A percentile compares a stretch with the other conserved stretches of the same genome.
phyloP scores from a whole-genome alignment of 2,888 invertebrate genomes.

The Cylindroiulus punctatus region DNA sequence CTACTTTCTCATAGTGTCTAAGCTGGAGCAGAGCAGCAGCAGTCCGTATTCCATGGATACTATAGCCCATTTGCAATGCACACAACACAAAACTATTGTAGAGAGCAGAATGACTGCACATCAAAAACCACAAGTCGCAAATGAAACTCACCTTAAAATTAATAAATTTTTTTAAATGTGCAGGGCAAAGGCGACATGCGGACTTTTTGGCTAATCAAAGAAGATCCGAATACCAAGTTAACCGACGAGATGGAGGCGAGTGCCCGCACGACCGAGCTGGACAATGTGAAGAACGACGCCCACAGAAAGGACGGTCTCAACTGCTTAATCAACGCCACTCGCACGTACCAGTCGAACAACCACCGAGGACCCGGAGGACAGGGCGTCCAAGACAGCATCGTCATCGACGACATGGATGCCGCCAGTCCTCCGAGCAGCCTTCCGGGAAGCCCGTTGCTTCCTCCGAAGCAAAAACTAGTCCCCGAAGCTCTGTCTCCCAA shows the following conservation, averaged over 20 bases:
- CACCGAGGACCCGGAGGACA: background rate
- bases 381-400: background rate
- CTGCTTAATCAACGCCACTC: conserved; percentile 45
- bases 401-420: conserved; percentile 7
- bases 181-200: conserved; percentile 81
- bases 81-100: too few relatives aligned
- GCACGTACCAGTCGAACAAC: background rate
- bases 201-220: conserved; percentile 77
- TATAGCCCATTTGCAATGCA: too few relatives aligned
- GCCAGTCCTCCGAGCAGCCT: conserved; percentile 53
- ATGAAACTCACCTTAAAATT: background rate
- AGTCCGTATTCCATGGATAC: too few relatives aligned
- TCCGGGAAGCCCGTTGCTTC: conserved; percentile 54
- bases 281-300: background rate
- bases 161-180: conserved; percentile 59
- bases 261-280: background rate
- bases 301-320: conserved; percentile 16
- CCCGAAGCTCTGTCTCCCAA: background rate
- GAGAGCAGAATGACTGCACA: too few relatives aligned
- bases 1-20: too few relatives aligned
- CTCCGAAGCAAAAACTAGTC: background rate
- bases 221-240: conserved; percentile 48
- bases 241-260: background rate
- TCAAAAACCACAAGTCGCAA: too few relatives aligned
- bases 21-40: too few relatives aligned